Base-by-base conservation (phyloP, 2,113 vertebrate species). In the Mugil cephalus region DNA sequence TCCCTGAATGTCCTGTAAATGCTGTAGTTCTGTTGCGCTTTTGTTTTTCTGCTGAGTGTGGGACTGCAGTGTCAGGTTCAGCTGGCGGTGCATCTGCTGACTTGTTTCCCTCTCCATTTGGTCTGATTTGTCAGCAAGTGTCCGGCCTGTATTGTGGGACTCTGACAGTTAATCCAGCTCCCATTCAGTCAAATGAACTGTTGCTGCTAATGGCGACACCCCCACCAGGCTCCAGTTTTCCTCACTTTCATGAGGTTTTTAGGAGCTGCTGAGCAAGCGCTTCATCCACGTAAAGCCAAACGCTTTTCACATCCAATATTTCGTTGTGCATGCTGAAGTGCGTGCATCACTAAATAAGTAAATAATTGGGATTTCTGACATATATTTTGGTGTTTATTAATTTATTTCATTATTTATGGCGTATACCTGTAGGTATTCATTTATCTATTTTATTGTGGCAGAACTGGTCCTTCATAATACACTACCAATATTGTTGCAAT, bases 51-150 rank as follows among this genome's bases (percentile, higher is more conserved):
- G 52, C 35, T 19, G 58, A 13, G 10, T 74, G 67, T 38, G 36
- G 43, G 42, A 17, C n/a, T 72, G 56, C 46, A 40, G 63, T 0
- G 17, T 50, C 17, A 2, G 46, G 47, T 58, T 69, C 56, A 56
- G 56, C 9, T 0, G 53, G 52, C 21, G 46, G 42, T n/a, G 6
- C 48, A 76, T 79, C 51, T 86, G 76, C 79, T 86, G 80, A 86
- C 84, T 65, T 58, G 69, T 65, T 83, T 83, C 84, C 72, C 64
- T 10, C 72, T 61, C 47, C 5, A 24, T 56, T 55, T 14, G 24
- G 52, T 65, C 63, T 72, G 75, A 86, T 86, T 79, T 56, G 53
- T 77, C 84, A 82, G 79, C 71, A 15, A 76, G 52, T 39, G 63
- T 76, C 62, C 67, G 24, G 56, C 48, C 47, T 5, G 38, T 14